Evolutionary conservation across 2,113 vertebrate genomes (phyloP), one percentile per base, ranked within the genome.

Genomic region (Clinocottus analis): DNA sequence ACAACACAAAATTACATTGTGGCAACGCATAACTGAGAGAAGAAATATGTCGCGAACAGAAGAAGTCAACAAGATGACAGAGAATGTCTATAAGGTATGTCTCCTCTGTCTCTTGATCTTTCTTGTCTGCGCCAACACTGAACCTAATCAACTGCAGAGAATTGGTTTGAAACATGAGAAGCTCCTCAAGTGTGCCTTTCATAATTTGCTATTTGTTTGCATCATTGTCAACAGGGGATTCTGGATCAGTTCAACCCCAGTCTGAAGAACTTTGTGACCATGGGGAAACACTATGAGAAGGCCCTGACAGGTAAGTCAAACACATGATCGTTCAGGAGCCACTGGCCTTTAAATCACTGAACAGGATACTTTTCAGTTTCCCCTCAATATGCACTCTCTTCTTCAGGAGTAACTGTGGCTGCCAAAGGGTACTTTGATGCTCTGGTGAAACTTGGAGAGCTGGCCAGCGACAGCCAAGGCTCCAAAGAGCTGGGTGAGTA

Each of bases 341-440:
- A 9, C 9, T 62, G 11, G 35, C 21, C 35, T 56, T 64, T 7
- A 8, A 60, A 39, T 53, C 17, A 12, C 37, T 27, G 7, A 65
- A 3, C 35, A 53, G 37, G 10, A 33, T 67, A 8, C 27, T 60
- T 68, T 12, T 31, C 13, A 8, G 21, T n/a, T 65, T 31, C 39
- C 29, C 21, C 19, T 56, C 29, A 79, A n/a, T 47, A 45, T 45
- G 35, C 9, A 4, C 23, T 86, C 19, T 82, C 41, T 47, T 70
- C 77, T 53, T 23, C 91, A 96, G 96, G 96, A 62, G 96, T 96
- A 63, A 96, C 95, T 0, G 89, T 95, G 39, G 96, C 96, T 69
- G 96, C 96, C 17, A 96, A 96, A 77, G 96, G 96, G 7, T 96
- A 96, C 89, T 96, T 96, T n/a, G 95, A 96, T 47, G 93, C 95